phyloP scores from a whole-genome alignment of 2,797 vertebrate species.

The Gouania willdenowi region DNA sequence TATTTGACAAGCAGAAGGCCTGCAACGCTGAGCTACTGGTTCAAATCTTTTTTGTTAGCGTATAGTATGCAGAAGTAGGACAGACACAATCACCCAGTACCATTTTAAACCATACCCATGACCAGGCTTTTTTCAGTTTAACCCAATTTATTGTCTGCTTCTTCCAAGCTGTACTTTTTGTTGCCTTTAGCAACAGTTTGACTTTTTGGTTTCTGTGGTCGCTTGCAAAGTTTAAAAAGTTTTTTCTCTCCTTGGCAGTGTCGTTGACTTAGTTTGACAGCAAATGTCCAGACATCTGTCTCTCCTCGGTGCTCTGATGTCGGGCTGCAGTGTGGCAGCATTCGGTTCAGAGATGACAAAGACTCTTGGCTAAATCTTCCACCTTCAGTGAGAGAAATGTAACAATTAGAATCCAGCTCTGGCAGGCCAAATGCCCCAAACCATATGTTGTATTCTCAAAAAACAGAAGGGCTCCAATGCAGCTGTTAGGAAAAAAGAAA shows the following conservation, averaged over 20 bases:
- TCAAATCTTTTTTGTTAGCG: no score
- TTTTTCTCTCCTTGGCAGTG: slow-evolving; percentile 60
- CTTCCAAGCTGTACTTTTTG: neutral
- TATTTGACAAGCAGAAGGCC: slow-evolving; percentile 41
- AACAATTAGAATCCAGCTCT: slow-evolving; percentile 79
- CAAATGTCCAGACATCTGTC: slow-evolving; percentile 83
- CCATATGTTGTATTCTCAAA: slow-evolving; percentile 79
- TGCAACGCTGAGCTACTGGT: no score
- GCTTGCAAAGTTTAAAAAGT: slow-evolving; percentile 48
- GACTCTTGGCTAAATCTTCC: slow-evolving; percentile 71
- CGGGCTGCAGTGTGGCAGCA: slow-evolving; percentile 61
- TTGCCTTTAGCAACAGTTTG: neutral
- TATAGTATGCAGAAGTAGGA: no score
- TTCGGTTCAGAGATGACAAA: slow-evolving; percentile 77
- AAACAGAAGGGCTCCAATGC: slow-evolving; percentile 72
- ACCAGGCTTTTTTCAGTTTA: no score
- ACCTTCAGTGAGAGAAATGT: slow-evolving; percentile 69
- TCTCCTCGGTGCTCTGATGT: slow-evolving; percentile 67
- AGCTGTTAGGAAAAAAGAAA: slow-evolving; percentile 67
- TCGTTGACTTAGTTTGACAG: slow-evolving; percentile 73
- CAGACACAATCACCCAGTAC: no score
- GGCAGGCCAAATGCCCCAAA: slow-evolving; percentile 72
- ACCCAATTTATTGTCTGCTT: no score
- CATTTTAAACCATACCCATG: no score
- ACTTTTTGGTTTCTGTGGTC: slow-evolving; percentile 31